Evolutionary conservation across 2,888 invertebrate genomes (phyloP), one percentile per base, ranked within the genome.

Genomic region (Brachynemurus nebulosus): DNA sequence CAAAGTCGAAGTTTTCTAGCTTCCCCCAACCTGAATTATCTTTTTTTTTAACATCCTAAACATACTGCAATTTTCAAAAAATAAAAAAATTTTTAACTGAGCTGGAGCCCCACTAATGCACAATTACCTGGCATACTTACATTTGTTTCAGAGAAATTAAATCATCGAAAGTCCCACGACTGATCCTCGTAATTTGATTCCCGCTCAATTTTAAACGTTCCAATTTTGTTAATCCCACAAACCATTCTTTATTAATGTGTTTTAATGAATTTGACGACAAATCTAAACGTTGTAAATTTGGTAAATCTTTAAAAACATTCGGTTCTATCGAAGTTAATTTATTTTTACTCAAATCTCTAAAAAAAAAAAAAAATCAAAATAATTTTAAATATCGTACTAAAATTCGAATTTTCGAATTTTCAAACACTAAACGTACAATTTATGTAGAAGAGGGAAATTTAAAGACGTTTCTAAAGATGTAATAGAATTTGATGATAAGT

Each of bases 331-430:
- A 64, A 36, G 74, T 72, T 57, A 91, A 80, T 53, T 78, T 74
- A 61, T 90, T 91, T 57, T 76, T 78, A 58, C 83, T 86, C 42
- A 91, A 68, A 64, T 90, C 85, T 56, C 85, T 84, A 65, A 34
- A 68, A 67, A 62, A 56, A 45, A 41, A 45, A 52, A 33, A 30
- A 33, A 35, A 39, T 5, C 27, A 23, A 23, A 23, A 27, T n/a
- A 27, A 42, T 38, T 38, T 2, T 30, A 5, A 12, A 35, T 20
- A 44, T n/a, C n/a, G n/a, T n/a, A n/a, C n/a, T n/a, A n/a, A n/a
- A n/a, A n/a, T n/a, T n/a, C n/a, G n/a, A n/a, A n/a, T n/a, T n/a
- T n/a, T n/a, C n/a, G n/a, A n/a, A n/a, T n/a, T n/a, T n/a, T n/a
- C n/a, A n/a, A n/a, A n/a, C n/a, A n/a, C n/a, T n/a, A 46, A 54